These are phyloP conservation scores for Gryllus bimaculatus DNA, from an alignment of 1,140 invertebrate genomes.

Conservation along the genomic window DNA sequence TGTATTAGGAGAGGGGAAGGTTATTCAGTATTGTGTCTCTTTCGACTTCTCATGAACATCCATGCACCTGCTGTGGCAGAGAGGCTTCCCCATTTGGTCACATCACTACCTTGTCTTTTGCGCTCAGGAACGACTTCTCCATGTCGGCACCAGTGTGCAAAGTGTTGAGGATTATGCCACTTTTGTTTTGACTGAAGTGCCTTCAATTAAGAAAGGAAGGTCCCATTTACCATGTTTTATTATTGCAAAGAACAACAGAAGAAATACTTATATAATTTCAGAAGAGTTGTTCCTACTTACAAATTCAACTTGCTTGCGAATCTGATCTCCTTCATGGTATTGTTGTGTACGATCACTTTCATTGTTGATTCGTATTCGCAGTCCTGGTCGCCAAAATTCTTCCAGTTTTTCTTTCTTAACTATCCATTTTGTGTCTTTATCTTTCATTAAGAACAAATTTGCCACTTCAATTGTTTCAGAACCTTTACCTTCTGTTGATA, in stretches of 20 bases:
- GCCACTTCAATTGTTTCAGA: conserved; percentile 12
- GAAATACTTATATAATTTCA: no score
- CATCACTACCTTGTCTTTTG: conserved; percentile 48
- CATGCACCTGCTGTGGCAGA: conserved; percentile 54
- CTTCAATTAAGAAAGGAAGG: no score
- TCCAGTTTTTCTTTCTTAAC: conserved; percentile 38
- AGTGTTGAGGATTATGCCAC: conserved; percentile 58
- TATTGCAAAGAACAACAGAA: no score
- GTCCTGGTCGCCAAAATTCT: conserved; percentile 54
- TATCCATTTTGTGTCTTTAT: conserved; percentile 9
- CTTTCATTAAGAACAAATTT: not conserved
- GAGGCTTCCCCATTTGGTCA: conserved; percentile 53
- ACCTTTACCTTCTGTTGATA: conserved; percentile 12
- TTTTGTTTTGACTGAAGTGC: conserved; percentile 27
- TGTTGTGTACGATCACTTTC: conserved; percentile 53
- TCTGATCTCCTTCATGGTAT: conserved; percentile 51
- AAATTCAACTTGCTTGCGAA: conserved; percentile 47
- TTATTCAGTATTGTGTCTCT: conserved; percentile 15
- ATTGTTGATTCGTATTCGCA: conserved; percentile 56
- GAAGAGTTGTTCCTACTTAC: conserved; percentile 17
- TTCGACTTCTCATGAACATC: conserved; percentile 40
- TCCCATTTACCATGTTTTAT: no score
- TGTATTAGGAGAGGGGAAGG: not conserved
- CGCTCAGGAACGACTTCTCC: conserved; percentile 8
- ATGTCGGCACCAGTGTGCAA: conserved; percentile 52